Conservation (phyloP, 2,888 invertebrate genomes). For the Pterostichus niger region DNA sequence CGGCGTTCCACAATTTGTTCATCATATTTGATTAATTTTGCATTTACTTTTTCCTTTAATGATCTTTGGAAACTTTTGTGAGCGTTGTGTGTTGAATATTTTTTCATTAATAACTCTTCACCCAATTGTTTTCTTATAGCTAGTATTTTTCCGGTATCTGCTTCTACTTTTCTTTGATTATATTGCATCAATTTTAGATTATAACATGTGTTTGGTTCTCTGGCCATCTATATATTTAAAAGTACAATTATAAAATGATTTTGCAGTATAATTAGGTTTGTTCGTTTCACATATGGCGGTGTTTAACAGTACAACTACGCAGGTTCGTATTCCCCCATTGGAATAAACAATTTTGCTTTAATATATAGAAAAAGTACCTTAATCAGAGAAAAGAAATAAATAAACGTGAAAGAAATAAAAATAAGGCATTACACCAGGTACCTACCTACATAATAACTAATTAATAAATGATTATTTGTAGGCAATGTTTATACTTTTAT, state of each 20-base stretch:
- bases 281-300: no score
- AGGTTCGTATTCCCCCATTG: no score
- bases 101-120: constrained; percentile 69
- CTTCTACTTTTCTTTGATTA: constrained; percentile 69
- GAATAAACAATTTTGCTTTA: no score
- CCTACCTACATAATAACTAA: no score
- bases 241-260: background rate
- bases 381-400: no score
- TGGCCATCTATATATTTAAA: constrained; percentile 25
- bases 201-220: constrained; percentile 72
- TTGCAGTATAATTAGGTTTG: no score
- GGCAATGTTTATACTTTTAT: no score
- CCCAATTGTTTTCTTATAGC: constrained; percentile 41
- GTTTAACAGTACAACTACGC: no score
- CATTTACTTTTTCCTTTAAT: constrained; percentile 72
- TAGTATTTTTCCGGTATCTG: background rate
- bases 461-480: no score
- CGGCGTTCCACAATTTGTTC: constrained; percentile 70
- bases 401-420: no score
- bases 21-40: constrained; percentile 73
- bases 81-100: constrained; percentile 72
- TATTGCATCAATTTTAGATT: constrained; percentile 71
- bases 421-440: no score
- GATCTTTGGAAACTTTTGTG: constrained; percentile 70
- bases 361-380: no score